These are phyloP conservation scores for Lepidocolaptes lacrymiger DNA, from an alignment of 2,797 vertebrate species.

Conservation along the genomic window DNA sequence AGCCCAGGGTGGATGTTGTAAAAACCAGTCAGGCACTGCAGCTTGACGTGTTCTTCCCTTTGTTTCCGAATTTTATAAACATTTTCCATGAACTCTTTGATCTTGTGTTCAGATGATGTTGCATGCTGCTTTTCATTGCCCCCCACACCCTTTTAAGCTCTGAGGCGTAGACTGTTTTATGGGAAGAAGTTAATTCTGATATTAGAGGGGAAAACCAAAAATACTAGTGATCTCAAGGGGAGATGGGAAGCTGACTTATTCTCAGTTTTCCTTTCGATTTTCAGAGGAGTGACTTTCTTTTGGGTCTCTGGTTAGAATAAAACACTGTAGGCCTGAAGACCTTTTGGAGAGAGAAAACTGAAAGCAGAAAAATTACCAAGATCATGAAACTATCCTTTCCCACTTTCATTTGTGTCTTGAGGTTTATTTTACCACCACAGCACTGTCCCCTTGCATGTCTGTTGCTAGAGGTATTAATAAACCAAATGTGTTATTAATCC, in stretches of 20 bases:
- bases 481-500: neutral
- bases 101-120: neutral
- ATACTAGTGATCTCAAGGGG: neutral
- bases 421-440: neutral
- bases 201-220: neutral
- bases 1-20: neutral
- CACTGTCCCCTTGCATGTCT: fast-evolving
- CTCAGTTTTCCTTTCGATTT: neutral
- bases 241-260: neutral
- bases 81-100: neutral
- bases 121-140: neutral
- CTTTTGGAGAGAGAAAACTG: neutral
- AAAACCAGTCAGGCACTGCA: too few species aligned
- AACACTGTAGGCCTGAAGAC: neutral
- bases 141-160: neutral
- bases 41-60: neutral
- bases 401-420: neutral
- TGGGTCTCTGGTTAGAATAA: neutral
- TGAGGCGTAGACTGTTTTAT: neutral
- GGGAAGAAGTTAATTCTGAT: neutral
- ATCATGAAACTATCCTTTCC: neutral
- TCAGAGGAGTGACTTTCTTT: neutral
- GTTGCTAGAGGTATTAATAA: neutral
- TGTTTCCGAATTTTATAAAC: neutral
- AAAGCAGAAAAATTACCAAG: neutral